Percentiles rank a stretch among this genome's conserved stretches.
Conservation (phyloP, 1,140 invertebrate genomes). For the Paracyclopina nana region DNA sequence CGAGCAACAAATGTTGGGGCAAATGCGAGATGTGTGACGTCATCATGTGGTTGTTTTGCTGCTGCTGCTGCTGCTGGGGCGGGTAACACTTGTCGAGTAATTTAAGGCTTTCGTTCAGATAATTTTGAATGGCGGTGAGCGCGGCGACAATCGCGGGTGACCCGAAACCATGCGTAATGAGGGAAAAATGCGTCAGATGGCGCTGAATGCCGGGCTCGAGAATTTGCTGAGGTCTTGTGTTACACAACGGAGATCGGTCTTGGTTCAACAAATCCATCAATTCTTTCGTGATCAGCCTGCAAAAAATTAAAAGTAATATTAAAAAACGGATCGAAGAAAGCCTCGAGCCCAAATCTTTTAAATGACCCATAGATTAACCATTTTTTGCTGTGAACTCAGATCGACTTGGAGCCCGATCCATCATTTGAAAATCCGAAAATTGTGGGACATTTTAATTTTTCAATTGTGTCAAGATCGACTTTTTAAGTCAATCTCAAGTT, state of each 20-base stretch:
- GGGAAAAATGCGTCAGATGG: slow-evolving; percentile 89
- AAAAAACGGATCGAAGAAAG: no score
- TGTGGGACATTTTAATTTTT: no score
- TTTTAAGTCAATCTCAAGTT: no score
- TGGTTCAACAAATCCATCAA: slow-evolving; percentile 91
- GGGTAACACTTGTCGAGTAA: slow-evolving; percentile 86
- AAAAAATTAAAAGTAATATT: slow-evolving; percentile 22
- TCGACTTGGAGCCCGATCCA: no score
- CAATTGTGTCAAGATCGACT: no score
- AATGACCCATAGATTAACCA: no score
- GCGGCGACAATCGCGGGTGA: slow-evolving; percentile 90
- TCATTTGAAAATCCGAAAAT: no score
- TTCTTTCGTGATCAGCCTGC: slow-evolving; percentile 84
- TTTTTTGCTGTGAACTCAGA: no score
- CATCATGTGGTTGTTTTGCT: slow-evolving; percentile 15
- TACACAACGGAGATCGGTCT: slow-evolving; percentile 86
- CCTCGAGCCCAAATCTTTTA: no score
- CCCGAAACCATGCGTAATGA: slow-evolving; percentile 95
- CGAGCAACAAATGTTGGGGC: no score
- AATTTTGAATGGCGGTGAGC: slow-evolving; percentile 85
- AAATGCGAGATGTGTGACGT: neutral
- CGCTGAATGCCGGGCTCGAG: slow-evolving; percentile 87
- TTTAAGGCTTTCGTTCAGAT: slow-evolving; percentile 85
- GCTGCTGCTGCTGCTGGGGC: no score
- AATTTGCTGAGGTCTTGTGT: slow-evolving; percentile 77